A percentile compares a stretch with the other conserved stretches of the same genome.
Evolutionary conservation across 2,888 invertebrate genomes (phyloP).

Genomic region (Scaptomyza reducta): DNA sequence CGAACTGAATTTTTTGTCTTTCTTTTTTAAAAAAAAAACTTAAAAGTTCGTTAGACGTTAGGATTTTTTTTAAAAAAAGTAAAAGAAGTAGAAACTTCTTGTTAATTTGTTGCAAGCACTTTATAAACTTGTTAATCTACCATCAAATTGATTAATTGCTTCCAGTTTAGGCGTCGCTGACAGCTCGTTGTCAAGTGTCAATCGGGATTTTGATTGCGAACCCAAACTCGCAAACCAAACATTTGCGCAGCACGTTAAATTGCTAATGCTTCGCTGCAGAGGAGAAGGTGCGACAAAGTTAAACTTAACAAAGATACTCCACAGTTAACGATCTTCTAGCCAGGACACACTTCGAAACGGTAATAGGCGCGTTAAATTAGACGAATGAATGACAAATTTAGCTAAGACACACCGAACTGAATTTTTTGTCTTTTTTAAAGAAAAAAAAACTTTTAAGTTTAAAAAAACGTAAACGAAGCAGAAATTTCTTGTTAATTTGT

Average conservation of each 20-base stretch:
- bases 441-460: no score
- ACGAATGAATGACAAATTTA: no score
- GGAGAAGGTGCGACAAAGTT: background rate
- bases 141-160: background rate
- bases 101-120: no score
- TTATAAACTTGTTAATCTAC: background rate
- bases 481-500: background rate
- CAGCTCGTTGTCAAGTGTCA: slow-evolving; percentile 26
- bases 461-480: no score
- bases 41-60: no score
- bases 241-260: slow-evolving; percentile 38
- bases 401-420: no score
- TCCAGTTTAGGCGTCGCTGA: background rate
- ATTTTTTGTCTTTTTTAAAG: no score
- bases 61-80: no score
- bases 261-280: slow-evolving; percentile 11
- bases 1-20: no score
- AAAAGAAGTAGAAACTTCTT: background rate
- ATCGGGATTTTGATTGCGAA: slow-evolving; percentile 1
- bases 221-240: slow-evolving; percentile 20
- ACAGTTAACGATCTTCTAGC: slow-evolving; percentile 12
- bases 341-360: slow-evolving; percentile 14
- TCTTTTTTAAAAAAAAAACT: no score
- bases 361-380: background rate
- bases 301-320: background rate